These are phyloP conservation scores for Spisula subtruncata DNA, from an alignment of 2,888 invertebrate genomes.

Conservation along the genomic window DNA sequence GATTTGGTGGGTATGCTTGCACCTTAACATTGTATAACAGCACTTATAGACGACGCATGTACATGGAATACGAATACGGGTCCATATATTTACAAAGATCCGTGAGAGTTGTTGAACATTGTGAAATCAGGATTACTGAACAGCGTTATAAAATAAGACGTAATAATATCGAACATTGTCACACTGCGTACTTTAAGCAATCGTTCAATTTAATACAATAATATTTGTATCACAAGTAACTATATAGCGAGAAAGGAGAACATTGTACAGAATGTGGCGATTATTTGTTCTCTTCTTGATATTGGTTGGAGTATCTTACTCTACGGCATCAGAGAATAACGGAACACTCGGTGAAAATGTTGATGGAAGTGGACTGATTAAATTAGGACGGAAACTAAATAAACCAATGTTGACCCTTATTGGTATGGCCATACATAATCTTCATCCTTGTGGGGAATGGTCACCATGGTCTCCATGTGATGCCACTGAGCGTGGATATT, in stretches of 20 bases:
- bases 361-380: conserved; percentile 2
- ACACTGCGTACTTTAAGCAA: no score
- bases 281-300: neutral
- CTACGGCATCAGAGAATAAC: neutral
- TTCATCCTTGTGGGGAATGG: conserved; percentile 17
- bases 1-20: no score
- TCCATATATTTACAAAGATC: no score
- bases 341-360: neutral
- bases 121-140: no score
- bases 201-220: no score
- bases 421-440: conserved; percentile 25
- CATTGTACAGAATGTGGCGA: neutral
- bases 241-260: neutral
- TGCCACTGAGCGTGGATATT: neutral
- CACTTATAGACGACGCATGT: no score
- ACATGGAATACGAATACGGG: no score
- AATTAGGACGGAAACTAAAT: neutral
- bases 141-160: no score
- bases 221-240: no score
- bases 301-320: neutral
- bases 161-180: no score
- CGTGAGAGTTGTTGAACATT: no score
- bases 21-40: no score
- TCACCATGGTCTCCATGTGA: conserved; percentile 25
- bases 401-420: conserved; percentile 23